Evolutionary conservation across 2,797 vertebrate species (phyloP).

Genomic region (Pteropus rufus): DNA sequence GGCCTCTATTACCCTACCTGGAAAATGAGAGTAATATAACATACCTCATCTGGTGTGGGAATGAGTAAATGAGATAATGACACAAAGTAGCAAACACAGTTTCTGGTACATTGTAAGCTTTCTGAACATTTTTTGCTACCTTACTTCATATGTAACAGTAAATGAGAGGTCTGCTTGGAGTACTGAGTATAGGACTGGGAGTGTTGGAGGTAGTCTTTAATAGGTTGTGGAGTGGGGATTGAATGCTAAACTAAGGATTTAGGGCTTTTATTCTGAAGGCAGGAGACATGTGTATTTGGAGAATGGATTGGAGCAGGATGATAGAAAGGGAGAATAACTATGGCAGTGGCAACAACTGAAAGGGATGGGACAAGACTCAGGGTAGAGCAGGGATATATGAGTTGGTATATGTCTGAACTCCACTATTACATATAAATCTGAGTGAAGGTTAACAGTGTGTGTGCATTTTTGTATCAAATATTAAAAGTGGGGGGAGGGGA

Average conservation of each 20-base stretch:
- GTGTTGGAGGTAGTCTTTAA: background rate
- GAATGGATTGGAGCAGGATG: background rate
- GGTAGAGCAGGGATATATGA: background rate
- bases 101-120: background rate
- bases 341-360: background rate
- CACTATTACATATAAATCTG: background rate
- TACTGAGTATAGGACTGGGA: background rate
- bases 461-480: background rate
- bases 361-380: background rate
- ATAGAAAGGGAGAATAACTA: background rate
- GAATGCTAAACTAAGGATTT: background rate
- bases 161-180: background rate
- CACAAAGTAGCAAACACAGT: background rate
- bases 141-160: background rate
- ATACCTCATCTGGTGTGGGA: background rate
- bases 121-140: background rate
- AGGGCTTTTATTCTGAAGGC: conserved; percentile 27
- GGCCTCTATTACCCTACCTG: background rate
- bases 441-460: background rate
- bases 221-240: background rate
- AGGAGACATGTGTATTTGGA: background rate
- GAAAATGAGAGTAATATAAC: background rate
- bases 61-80: background rate
- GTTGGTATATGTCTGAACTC: background rate
- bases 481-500: background rate